Base-by-base conservation (phyloP, 2,113 vertebrate genomes). In the Labeo catla region DNA sequence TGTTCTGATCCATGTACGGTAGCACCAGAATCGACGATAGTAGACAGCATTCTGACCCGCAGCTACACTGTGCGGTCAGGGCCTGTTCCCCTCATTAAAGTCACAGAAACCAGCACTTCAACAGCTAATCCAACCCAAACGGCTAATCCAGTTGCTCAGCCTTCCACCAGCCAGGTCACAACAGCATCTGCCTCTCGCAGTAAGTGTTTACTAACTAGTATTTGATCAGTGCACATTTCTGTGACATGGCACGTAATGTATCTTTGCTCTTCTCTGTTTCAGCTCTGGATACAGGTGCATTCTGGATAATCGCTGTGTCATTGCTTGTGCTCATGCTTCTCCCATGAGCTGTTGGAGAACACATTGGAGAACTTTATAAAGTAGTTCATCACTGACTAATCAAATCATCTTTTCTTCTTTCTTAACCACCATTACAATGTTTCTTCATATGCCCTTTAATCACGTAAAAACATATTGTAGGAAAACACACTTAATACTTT, bases 1-100 rank as follows among this genome's bases (percentile, higher is more conserved):
- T 95, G 94, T 50, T 89, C 93, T 0, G 34, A 86, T 6, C 79
- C 86, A n/a, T 95, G 94, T 13, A 3, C 3, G 3, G 0, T 5
- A 15, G 0, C 28, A 1, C 0, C 16, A 0, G 15, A 0, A 1
- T 11, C 4, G 1, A 0, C 0, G 0, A 0, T 92, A 66, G 0
- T 90, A 0, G 6, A 12, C 4, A 90, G 50, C 1, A 3, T 93
- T 23, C 83, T 88, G 4, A 91, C 86, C 19, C 70, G 1, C 1
- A n/a, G 0, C 43, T 93, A 94, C 88, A 88, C 52, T 0, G 0
- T 94, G 70, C 54, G 2, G 0, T 94, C 94, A 0, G 87, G 63
- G 11, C 73, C 91, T 0, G 54, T 95, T 1, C 90, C 86, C 52
- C 90, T 94, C 2, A 4, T 91, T 6, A 19, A 21, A 68, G 45